phyloP scores from a whole-genome alignment of 2,888 invertebrate species.

The Heliconius charithonia region DNA sequence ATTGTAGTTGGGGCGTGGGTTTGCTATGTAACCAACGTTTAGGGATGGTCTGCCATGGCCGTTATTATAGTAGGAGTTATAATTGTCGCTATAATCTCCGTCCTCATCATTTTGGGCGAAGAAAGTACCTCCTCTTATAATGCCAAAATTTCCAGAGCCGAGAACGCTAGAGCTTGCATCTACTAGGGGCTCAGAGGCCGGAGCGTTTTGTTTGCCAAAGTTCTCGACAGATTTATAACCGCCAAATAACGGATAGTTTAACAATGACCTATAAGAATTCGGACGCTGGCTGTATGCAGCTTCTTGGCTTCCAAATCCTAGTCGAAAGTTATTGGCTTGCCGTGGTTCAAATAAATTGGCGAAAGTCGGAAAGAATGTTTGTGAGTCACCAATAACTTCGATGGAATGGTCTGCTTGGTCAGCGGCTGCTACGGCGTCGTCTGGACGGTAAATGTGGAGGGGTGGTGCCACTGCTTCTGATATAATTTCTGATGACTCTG shows the following conservation, averaged over 20 bases:
- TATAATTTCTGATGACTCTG: slow-evolving; percentile 78
- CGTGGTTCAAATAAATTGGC: slow-evolving; percentile 86
- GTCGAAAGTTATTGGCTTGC: slow-evolving; percentile 81
- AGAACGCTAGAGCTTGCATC: slow-evolving; percentile 86
- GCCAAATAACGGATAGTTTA: slow-evolving; percentile 76
- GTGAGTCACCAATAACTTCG: slow-evolving; percentile 83
- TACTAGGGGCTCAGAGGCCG: slow-evolving; percentile 70
- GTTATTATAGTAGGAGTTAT: slow-evolving; percentile 86
- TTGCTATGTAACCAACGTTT: slow-evolving; percentile 84
- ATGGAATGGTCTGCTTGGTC: slow-evolving; percentile 77
- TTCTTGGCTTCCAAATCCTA: slow-evolving; percentile 84
- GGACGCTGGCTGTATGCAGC: slow-evolving; percentile 85
- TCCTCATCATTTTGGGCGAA: slow-evolving; percentile 90
- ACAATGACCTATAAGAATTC: slow-evolving; percentile 74
- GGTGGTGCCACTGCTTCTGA: slow-evolving; percentile 76
- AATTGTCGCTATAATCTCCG: slow-evolving; percentile 83
- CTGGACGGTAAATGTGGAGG: slow-evolving; percentile 55
- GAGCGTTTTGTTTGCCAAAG: slow-evolving; percentile 69
- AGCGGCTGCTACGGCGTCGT: slow-evolving; percentile 60
- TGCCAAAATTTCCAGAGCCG: slow-evolving; percentile 94
- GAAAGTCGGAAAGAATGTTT: slow-evolving; percentile 91
- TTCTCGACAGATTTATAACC: slow-evolving; percentile 71
- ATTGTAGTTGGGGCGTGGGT: slow-evolving; percentile 89
- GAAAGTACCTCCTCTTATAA: slow-evolving; percentile 93
- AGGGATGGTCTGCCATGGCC: slow-evolving; percentile 88